These are phyloP conservation scores for Actinostola sp. DNA, from an alignment of 92 coral and sea anemone genomes.

Conservation along the genomic window DNA sequence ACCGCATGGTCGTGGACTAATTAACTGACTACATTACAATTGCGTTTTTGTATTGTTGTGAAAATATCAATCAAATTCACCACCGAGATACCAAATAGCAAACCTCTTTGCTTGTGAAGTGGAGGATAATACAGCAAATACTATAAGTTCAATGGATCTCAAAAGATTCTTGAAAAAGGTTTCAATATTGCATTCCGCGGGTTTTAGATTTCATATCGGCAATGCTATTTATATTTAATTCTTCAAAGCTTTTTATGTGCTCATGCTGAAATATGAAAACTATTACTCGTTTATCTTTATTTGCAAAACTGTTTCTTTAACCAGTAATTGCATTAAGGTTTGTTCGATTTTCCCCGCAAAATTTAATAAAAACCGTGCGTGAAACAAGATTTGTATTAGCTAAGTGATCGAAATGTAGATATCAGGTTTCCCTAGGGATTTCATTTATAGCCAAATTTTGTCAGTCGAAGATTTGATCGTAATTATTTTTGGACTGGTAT, in stretches of 20 bases:
- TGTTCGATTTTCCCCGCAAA: not conserved
- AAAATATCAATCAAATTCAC: slow-evolving; percentile 35
- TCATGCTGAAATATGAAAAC: slow-evolving; percentile 8
- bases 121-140: not conserved
- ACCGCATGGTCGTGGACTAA: slow-evolving; percentile 79
- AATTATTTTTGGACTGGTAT: not conserved
- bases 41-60: slow-evolving; percentile 26
- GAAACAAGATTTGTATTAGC: slow-evolving; percentile 8
- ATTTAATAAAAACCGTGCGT: not conserved
- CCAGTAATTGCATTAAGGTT: not conserved
- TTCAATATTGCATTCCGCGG: slow-evolving; percentile 13
- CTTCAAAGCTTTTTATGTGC: slow-evolving; percentile 3
- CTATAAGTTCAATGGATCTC: not conserved
- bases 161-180: slow-evolving; percentile 7
- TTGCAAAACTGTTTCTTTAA: not conserved
- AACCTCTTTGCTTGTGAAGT: slow-evolving; percentile 2
- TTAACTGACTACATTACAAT: slow-evolving; percentile 35
- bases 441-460: slow-evolving; percentile 10
- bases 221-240: slow-evolving; percentile 25
- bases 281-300: not conserved
- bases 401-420: slow-evolving; percentile 28
- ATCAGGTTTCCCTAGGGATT: slow-evolving; percentile 36
- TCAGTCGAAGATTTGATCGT: slow-evolving; percentile 9
- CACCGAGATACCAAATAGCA: slow-evolving; percentile 5
- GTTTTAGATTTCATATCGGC: slow-evolving; percentile 32